A percentile compares a stretch with the other conserved stretches of the same genome.
These are phyloP conservation scores for Pseudomyrmex pallidus DNA, from an alignment of 1,140 invertebrate genomes.

Conservation along the genomic window DNA sequence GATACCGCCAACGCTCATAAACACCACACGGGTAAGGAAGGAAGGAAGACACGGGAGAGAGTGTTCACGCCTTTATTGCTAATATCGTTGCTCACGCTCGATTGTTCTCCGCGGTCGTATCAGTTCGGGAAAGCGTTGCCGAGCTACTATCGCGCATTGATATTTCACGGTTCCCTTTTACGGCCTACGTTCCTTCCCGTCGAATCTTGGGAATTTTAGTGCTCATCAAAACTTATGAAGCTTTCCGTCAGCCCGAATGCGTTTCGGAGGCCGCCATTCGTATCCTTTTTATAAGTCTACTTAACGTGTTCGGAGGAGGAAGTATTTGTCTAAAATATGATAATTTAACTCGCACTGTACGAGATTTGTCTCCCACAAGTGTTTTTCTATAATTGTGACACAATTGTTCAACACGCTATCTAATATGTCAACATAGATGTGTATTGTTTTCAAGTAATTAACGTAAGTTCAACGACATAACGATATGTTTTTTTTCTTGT, in stretches of 20 bases:
- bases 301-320: not conserved
- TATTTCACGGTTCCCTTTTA: conserved; percentile 68
- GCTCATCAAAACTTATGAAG: conserved; percentile 59
- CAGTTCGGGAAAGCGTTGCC: conserved; percentile 28
- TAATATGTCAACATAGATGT: too few relatives aligned
- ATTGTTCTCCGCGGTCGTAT: conserved; percentile 53
- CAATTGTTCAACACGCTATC: too few relatives aligned
- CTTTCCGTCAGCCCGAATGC: conserved; percentile 30
- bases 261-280: conserved; percentile 8
- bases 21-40: conserved; percentile 27
- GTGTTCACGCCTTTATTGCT: conserved; percentile 68
- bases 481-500: conserved; percentile 67
- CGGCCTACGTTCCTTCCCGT: conserved; percentile 36
- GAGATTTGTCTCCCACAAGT: too few relatives aligned
- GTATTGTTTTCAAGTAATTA: not conserved
- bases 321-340: too few relatives aligned
- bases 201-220: conserved; percentile 61
- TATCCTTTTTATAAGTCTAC: conserved; percentile 20
- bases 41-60: conserved; percentile 41
- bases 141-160: conserved; percentile 53
- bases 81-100: conserved; percentile 68
- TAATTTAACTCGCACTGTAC: too few relatives aligned
- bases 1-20: conserved; percentile 52
- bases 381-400: too few relatives aligned
- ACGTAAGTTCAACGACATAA: conserved; percentile 40